Evolutionary conservation across 2,888 invertebrate species (phyloP), one percentile per base, ranked within the genome.

Genomic region (Scaptomyza tumidula): DNA sequence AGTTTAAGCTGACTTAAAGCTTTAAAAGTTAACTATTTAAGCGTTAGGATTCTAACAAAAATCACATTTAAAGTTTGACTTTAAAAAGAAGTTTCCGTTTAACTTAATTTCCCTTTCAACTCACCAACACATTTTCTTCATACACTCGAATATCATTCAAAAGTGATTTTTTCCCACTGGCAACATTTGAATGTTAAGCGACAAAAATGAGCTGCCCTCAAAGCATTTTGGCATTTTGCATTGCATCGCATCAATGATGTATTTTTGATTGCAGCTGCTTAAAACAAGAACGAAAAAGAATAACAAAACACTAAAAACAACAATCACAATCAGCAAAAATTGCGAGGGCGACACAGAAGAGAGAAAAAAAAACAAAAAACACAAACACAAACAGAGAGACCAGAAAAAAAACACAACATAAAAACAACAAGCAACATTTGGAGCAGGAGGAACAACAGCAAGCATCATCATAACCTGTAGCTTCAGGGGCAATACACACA

Each of bases 381-480:
- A 37, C 37, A 3, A 70, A 63, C 16, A 49, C 13, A 31, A 81
- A 71, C 13, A 31, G 78, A 31, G 75, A 75, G 78, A 75, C 62
- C 52, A 58, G 41, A 39, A 16, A 31, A 43, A 43, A 43, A n/a
- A 16, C 19, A 16, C 19, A 19, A 1, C 19, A 19, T 19, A 19
- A 19, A 19, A 19, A 43, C n/a, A 49, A 52, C 31, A 29, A 45
- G 41, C 27, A 41, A 41, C 14, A 49, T 13, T 6, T 49, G 43
- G 43, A 33, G 43, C 59, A 67, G 56, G 9, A 35, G 9, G 0
- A 69, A 65, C 46, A 44, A 66, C 59, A 35, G 13, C 1, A 33
- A 10, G 10, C 68, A 84, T 73, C 85, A 85, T 75, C 85, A 87
- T 85, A 89, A 85, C 85, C 85, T 85, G 85, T 85, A 82, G 85